Evolutionary conservation across 2,797 vertebrate genomes (phyloP), one percentile per base, ranked within the genome.

Genomic region (Valencia hispanica): DNA sequence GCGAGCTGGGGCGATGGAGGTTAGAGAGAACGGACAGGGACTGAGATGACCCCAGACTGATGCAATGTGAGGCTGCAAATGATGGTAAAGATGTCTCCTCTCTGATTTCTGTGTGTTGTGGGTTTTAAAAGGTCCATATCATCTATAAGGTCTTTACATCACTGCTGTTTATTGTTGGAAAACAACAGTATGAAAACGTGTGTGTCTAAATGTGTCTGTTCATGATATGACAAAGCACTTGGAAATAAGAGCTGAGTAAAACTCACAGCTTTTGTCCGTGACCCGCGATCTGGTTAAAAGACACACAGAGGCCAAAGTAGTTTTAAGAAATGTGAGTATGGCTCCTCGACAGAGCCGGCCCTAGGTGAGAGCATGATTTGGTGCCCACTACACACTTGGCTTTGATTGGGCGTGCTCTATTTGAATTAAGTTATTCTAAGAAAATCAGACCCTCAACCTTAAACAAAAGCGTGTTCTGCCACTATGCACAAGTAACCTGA

Each of bases 31-130:
- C 76, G 51, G 74, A 70, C 83, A 76, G 74, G 27, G 45, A 79
- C 80, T 2, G 47, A 75, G 81, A 77, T 61, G 78, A 90, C 84
- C 91, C 82, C 77, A 86, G 82, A 83, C 87, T 88, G 78, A 80
- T 57, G 30, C 87, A 74, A 79, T 87, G 83, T 89, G 87, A 88
- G 80, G 73, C 88, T 79, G 63, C 71, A 80, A 87, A 86, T 81
- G 85, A 91, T 78, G 83, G 82, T 70, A 75, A 68, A 68, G 25
- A n/a, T 41, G 25, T n/a, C 43, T 68, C 39, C 2, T 5, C 36
- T 41, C 36, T 1, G 36, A 34, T 50, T 17, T 41, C 20, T 32
- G 84, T 75, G 83, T 50, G 71, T 32, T 70, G 68, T 41, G 61
- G 55, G 66, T 36, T 81, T 84, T 70, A 77, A 72, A 70, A 43